A percentile compares a stretch with the other conserved stretches of the same genome.
Conservation (phyloP, 2,797 vertebrate genomes). For the Somateria mollissima region DNA sequence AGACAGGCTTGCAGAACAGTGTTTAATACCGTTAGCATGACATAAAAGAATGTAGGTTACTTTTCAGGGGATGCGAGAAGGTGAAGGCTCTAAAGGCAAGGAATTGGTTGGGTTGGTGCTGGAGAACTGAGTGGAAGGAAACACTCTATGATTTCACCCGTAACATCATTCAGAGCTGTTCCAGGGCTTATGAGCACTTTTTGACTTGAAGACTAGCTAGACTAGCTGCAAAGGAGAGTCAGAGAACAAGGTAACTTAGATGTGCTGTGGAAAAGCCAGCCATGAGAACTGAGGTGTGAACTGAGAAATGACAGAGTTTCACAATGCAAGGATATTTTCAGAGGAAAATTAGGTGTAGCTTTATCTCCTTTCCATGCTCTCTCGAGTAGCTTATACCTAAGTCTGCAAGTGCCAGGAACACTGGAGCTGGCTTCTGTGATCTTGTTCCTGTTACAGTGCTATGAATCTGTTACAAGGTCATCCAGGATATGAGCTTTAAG, state of each 20-base stretch:
- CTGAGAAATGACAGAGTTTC: not conserved
- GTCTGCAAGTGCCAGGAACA: not conserved
- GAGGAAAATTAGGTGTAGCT: accelerated
- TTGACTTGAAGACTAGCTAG: not conserved
- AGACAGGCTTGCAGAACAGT: not conserved
- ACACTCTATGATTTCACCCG: not conserved
- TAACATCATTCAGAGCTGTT: not conserved
- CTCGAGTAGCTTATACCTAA: not conserved
- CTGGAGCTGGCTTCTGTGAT: not conserved
- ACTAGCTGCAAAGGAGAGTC: not conserved
- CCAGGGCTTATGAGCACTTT: not conserved
- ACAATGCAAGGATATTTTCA: not conserved
- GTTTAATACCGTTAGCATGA: not conserved
- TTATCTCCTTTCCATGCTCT: not conserved
- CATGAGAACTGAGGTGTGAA: not conserved
- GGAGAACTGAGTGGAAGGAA: not conserved
- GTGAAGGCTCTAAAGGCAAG: not conserved
- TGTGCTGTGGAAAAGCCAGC: not conserved
- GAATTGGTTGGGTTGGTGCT: not conserved
- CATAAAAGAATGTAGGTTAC: not conserved
- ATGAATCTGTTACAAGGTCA: not conserved
- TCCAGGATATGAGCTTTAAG: not conserved
- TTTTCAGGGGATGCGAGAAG: not conserved
- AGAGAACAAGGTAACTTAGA: not conserved
- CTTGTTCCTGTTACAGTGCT: not conserved